These are phyloP conservation scores for Brachionus rotundiformis DNA, from an alignment of 1,140 invertebrate species.

Conservation along the genomic window DNA sequence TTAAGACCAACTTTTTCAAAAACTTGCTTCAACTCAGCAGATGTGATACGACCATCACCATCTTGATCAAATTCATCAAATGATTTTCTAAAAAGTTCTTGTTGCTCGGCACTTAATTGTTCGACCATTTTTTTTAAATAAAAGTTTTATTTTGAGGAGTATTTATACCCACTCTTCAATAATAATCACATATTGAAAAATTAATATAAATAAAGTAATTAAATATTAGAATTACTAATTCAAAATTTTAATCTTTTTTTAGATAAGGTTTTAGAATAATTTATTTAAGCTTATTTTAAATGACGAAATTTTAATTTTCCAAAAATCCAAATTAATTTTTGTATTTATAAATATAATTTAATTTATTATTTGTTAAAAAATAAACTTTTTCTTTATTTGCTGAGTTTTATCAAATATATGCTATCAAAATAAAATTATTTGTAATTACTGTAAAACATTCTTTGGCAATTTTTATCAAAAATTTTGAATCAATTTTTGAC, in stretches of 20 bases:
- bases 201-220: background rate
- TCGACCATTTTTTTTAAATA: background rate
- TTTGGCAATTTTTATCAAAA: too few relatives aligned
- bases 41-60: slow-evolving; percentile 54
- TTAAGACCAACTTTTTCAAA: slow-evolving; percentile 52
- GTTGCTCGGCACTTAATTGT: slow-evolving; percentile 4
- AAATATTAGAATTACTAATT: background rate
- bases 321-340: background rate
- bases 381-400: too few relatives aligned
- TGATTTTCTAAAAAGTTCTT: slow-evolving; percentile 53
- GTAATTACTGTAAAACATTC: too few relatives aligned
- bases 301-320: background rate
- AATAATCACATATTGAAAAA: background rate
- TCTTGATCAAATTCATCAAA: slow-evolving; percentile 55
- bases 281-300: background rate
- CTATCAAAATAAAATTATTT: too few relatives aligned
- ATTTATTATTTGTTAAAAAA: background rate
- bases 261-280: background rate
- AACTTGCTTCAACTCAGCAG: slow-evolving; percentile 52
- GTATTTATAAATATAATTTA: background rate
- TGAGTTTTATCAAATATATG: too few relatives aligned
- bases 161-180: background rate
- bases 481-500: too few relatives aligned
- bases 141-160: background rate
- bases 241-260: background rate